Evolutionary conservation across 2,113 vertebrate genomes (phyloP).

Genomic region (Labeo catla): DNA sequence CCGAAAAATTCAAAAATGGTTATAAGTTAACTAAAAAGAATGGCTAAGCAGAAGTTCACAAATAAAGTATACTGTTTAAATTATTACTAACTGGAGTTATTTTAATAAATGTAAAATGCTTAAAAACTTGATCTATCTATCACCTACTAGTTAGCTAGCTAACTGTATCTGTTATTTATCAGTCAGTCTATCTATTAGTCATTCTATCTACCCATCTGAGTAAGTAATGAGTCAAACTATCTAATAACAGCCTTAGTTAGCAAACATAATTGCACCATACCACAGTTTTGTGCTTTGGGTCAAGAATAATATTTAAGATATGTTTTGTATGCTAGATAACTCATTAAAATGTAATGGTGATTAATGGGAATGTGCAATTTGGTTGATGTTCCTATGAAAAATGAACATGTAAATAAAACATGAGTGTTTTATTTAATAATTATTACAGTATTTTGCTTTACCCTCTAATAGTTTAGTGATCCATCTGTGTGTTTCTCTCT

Average conservation of each 20-base stretch:
- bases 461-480: neutral
- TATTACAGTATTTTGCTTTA: neutral
- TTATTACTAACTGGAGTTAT: too few relatives aligned
- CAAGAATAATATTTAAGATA: neutral
- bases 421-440: neutral
- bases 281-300: neutral
- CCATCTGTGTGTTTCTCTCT: neutral
- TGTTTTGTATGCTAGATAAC: neutral
- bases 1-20: too few relatives aligned
- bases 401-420: neutral
- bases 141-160: too few relatives aligned
- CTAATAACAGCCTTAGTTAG: neutral
- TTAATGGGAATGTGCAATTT: neutral
- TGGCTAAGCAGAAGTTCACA: too few relatives aligned
- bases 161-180: neutral
- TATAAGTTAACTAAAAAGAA: too few relatives aligned
- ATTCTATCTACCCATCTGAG: neutral
- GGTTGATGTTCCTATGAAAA: neutral
- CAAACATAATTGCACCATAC: neutral
- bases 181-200: neutral
- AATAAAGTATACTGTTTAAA: too few relatives aligned
- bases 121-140: neutral
- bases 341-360: neutral
- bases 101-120: too few relatives aligned
- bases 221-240: neutral